Base-by-base conservation (phyloP, 2,888 invertebrate species). In the Microctonus brassicae region DNA sequence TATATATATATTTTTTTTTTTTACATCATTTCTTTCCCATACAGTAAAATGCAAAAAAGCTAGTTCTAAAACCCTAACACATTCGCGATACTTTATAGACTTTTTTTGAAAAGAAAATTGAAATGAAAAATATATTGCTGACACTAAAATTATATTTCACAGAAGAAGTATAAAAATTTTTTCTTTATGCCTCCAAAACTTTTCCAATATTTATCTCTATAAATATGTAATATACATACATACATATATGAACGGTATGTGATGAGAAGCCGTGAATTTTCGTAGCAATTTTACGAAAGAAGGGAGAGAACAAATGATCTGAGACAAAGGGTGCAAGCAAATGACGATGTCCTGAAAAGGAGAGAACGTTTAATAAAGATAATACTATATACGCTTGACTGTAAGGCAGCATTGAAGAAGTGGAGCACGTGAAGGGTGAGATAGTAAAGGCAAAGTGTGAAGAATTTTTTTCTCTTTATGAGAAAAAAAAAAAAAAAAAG, bases 351-450 rank as follows among this genome's bases (percentile, higher is more conserved):
- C 24, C 11, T 58, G 20, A 29, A 58, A 42, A 29, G 53, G 34
- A 57, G 42, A 58, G 57, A 57, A 58, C 53, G 42, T 67, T 67
- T 67, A 67, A 67, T 67, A 67, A 57, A 67, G 57, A 67, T 67
- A 58, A 42, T 67, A 39, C 57, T n/a, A n/a, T n/a, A n/a, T n/a
- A n/a, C 17, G 29, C 36, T 39, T 36, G 53, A 34, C 17, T 3
- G 24, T 20, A 34, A 60, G 22, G n/a, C 42, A 26, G 34, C 65
- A 55, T 26, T 17, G 65, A 52, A 4, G 6, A 52, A 47, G 17
- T 17, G n/a, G 39, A 39, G 39, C 26, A 53, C 22, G 64, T 39
- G 9, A 29, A 26, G 52, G 64, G 52, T 11, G 47, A 22, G 29
- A 42, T 24, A 29, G 52, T 22, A 13, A 47, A 22, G 36, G 52